Percentiles rank a stretch among this genome's conserved stretches.
phyloP scores from a whole-genome alignment of 2,797 vertebrate genomes.

The Fistularia commersonii region DNA sequence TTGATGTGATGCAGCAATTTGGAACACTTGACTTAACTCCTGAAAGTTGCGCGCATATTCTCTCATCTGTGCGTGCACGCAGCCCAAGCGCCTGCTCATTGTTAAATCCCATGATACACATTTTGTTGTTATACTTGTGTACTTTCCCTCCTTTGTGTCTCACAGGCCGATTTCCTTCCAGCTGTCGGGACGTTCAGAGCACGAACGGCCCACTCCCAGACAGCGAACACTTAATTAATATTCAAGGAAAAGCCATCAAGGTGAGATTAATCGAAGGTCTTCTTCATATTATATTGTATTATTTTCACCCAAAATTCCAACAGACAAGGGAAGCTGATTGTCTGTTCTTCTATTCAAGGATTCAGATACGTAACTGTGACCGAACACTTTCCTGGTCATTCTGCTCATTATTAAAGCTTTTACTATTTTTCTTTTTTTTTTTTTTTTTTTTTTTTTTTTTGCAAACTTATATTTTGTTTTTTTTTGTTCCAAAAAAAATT shows the following conservation, averaged over 20 bases:
- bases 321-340: too few relatives aligned
- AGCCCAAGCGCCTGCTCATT: conserved; percentile 3
- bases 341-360: too few relatives aligned
- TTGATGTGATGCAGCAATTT: conserved; percentile 38
- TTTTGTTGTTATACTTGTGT: conserved; percentile 6
- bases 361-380: too few relatives aligned
- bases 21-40: conserved; percentile 26
- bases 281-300: too few relatives aligned
- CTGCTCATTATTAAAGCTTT: too few relatives aligned
- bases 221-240: conserved; percentile 81
- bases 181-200: conserved; percentile 80
- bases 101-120: conserved; percentile 4
- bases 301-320: too few relatives aligned
- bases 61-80: conserved; percentile 1
- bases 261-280: conserved; percentile 55
- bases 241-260: conserved; percentile 85
- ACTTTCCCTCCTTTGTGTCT: conserved; percentile 12
- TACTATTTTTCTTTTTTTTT: too few relatives aligned
- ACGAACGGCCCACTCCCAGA: conserved; percentile 73
- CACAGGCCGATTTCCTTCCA: conserved; percentile 84
- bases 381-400: too few relatives aligned
- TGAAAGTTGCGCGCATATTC: conserved; percentile 16
- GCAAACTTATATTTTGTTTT: too few relatives aligned
- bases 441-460: too few relatives aligned
- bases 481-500: too few relatives aligned